Percentiles rank a stretch among this genome's conserved stretches.
Evolutionary conservation across 2,888 invertebrate species (phyloP).

Genomic region (Cheilosia vernalis): DNA sequence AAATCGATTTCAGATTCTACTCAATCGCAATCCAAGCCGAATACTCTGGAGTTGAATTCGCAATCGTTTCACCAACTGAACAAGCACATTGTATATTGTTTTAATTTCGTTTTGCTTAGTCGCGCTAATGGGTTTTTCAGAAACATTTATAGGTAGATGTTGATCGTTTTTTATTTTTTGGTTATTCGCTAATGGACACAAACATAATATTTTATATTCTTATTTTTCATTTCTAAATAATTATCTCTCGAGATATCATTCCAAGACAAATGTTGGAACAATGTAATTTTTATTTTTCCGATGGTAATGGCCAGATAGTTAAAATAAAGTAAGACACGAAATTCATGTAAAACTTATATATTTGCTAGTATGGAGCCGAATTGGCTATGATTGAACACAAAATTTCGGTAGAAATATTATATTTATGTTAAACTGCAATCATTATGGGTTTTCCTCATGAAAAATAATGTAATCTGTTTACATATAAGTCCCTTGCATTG

Average conservation of each 20-base stretch:
- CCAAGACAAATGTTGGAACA: conserved; percentile 61
- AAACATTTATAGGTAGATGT: no score
- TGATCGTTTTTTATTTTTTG: conserved; percentile 6
- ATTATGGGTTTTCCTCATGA: conserved; percentile 7
- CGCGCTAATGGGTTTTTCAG: no score
- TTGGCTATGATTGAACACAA: conserved; percentile 16
- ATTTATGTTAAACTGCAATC: conserved; percentile 10
- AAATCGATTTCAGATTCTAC: background rate
- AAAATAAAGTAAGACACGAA: conserved; percentile 23
- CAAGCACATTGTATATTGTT: no score
- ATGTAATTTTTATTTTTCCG: conserved; percentile 50
- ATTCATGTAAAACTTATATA: background rate
- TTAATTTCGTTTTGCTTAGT: no score
- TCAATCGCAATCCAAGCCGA: background rate
- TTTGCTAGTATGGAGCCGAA: background rate
- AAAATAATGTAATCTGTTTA: conserved; percentile 35
- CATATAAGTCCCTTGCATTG: conserved; percentile 49
- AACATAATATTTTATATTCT: conserved; percentile 22
- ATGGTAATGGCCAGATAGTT: conserved; percentile 58
- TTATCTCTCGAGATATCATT: conserved; percentile 66
- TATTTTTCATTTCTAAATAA: conserved; percentile 24
- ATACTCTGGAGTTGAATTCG: no score
- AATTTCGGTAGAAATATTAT: conserved; percentile 16
- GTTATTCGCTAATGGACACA: background rate
- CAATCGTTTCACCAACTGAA: no score